A percentile compares a stretch with the other conserved stretches of the same genome.
These are phyloP conservation scores for Hemichromis elongatus DNA, from an alignment of 2,113 vertebrate species.

Conservation along the genomic window DNA sequence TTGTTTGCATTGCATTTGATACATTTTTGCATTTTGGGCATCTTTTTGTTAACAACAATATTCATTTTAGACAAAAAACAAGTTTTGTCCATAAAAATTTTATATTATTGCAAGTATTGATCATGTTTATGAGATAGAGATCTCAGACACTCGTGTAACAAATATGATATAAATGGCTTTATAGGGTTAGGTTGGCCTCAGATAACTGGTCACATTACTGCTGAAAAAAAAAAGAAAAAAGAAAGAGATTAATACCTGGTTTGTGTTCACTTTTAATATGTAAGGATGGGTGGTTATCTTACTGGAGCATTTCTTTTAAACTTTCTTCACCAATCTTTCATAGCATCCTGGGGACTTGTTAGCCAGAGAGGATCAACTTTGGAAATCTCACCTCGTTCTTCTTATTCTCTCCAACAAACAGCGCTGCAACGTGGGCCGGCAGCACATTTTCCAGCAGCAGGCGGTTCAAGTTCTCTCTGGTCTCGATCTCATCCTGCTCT, in stretches of 20 bases:
- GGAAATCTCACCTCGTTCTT: conserved; percentile 85
- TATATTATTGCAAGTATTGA: too few relatives aligned
- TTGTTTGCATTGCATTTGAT: too few relatives aligned
- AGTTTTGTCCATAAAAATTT: too few relatives aligned
- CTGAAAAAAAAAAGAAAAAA: too few relatives aligned
- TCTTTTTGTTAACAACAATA: too few relatives aligned
- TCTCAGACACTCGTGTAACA: too few relatives aligned
- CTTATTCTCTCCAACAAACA: conserved; percentile 93
- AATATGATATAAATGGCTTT: too few relatives aligned
- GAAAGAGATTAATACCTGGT: too few relatives aligned
- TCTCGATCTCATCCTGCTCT: conserved; percentile 94
- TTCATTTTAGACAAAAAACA: too few relatives aligned
- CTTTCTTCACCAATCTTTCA: background rate
- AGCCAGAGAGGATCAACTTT: background rate
- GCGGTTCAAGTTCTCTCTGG: conserved; percentile 95
- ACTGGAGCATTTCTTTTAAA: background rate
- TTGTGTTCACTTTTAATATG: background rate
- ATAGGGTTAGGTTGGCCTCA: background rate
- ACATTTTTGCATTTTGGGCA: too few relatives aligned
- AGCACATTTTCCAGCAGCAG: conserved; percentile 95
- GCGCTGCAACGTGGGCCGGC: conserved; percentile 88
- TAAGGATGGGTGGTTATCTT: background rate
- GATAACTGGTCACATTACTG: background rate
- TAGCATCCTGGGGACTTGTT: background rate
- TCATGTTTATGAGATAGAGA: too few relatives aligned